These are phyloP conservation scores for Cydia splendana DNA, from an alignment of 1,140 invertebrate species.

Conservation along the genomic window DNA sequence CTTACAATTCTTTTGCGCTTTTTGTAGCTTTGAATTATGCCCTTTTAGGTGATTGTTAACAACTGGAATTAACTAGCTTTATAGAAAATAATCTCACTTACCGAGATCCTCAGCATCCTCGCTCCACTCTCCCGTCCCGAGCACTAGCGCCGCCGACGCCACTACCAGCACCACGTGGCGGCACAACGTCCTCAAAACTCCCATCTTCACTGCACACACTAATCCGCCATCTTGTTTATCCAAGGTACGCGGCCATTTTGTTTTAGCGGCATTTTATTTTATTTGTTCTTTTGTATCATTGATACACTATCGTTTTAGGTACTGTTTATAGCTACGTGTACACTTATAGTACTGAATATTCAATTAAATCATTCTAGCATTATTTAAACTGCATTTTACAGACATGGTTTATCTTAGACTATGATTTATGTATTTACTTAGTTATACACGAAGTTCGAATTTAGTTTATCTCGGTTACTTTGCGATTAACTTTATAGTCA, in stretches of 20 bases:
- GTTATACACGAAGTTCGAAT: too few species aligned
- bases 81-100: constrained; percentile 45
- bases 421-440: too few species aligned
- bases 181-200: constrained; percentile 48
- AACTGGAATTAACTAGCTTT: not conserved
- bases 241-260: constrained; percentile 9
- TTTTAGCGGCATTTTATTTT: constrained; percentile 43
- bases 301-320: not conserved
- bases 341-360: too few species aligned
- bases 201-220: constrained; percentile 35
- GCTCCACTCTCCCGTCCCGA: constrained; percentile 68
- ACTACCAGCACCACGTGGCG: constrained; percentile 46
- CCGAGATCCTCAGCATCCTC: constrained; percentile 74
- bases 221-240: constrained; percentile 19
- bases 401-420: too few species aligned
- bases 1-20: too few species aligned
- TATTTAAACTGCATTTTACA: too few species aligned
- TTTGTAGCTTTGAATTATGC: too few species aligned
- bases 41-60: too few species aligned
- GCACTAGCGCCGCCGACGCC: constrained; percentile 52
- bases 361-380: too few species aligned
- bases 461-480: too few species aligned
- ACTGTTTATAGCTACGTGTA: too few species aligned
- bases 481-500: too few species aligned
- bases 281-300: not conserved